Base-by-base conservation (phyloP, 1,140 invertebrate genomes). In the Drosophila littoralis region DNA sequence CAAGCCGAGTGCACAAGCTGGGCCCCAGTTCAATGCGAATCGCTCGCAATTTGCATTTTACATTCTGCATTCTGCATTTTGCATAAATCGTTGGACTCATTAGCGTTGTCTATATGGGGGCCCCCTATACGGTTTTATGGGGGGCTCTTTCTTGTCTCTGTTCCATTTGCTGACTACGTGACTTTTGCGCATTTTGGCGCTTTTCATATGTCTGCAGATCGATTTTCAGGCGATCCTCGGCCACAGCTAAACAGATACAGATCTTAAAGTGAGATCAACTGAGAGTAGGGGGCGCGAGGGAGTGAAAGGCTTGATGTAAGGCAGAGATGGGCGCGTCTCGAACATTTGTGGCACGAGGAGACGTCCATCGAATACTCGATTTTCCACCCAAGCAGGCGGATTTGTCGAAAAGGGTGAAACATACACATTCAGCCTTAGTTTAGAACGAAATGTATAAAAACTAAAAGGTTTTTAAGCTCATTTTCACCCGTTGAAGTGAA, bases 161-260 rank as follows among this genome's bases (percentile, higher is more conserved):
- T 72, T 80, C 77, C 72, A 60, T 86, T 83, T 70, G 80, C 84
- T 86, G 63, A 69, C 77, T 89, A 88, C 84, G 84, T 88, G 84
- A 89, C 84, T 88, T 88, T 88, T 82, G 52, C 67, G 63, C 66
- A 61, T 79, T 86, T 86, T 76, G 69, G 64, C 70, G 55, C 61
- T 51, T 65, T n/a, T 43, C 43, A 71, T 61, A 71, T 61, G 60
- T 60, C 73, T 79, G 17, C 68, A 80, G 83, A 88, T 88, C 83
- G 77, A 83, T 89, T 86, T 86, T 77, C 83, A 83, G 79, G 38
- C 79, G 33, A 81, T 81, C 77, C 22, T 12, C 8, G 22, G 48
- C 57, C 46, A 59, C 69, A 69, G 59, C 76, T 5, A 77, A 78
- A 84, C 66, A 70, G 65, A 71, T 69, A 59, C 46, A 43, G 61